A percentile compares a stretch with the other conserved stretches of the same genome.
Conservation (phyloP, 2,113 vertebrate genomes). For the Aleadryas rufinucha region DNA sequence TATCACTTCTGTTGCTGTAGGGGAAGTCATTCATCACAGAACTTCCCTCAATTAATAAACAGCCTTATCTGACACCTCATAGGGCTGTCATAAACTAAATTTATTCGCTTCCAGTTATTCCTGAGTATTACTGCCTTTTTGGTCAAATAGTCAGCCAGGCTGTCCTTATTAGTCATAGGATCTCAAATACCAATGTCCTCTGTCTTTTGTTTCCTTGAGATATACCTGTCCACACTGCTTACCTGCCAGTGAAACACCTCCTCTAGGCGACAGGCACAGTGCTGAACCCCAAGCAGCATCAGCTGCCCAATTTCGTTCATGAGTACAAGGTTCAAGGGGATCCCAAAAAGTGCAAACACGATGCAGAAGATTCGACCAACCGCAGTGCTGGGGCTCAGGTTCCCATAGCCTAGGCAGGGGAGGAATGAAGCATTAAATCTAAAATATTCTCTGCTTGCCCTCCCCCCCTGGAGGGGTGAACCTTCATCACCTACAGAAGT, state of each 20-base stretch:
- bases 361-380: constrained; percentile 86
- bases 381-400: constrained; percentile 79
- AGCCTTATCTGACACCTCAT: constrained; percentile 13
- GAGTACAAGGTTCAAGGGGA: constrained; percentile 88
- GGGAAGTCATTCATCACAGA: constrained; percentile 41
- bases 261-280: constrained; percentile 5
- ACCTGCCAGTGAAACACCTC: constrained; percentile 58
- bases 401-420: constrained; percentile 82
- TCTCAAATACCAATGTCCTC: not conserved
- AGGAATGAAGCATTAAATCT: not conserved
- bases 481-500: not conserved
- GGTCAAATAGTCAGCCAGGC: not conserved
- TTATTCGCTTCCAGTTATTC: constrained; percentile 31
- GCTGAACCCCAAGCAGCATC: constrained; percentile 75
- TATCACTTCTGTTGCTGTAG: not conserved
- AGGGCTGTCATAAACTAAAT: constrained; percentile 8
- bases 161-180: not conserved
- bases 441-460: not conserved
- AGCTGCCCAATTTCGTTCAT: constrained; percentile 86
- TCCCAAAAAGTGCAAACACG: constrained; percentile 87
- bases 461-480: not conserved
- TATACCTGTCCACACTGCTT: not conserved
- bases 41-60: constrained; percentile 37
- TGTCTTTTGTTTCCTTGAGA: not conserved
- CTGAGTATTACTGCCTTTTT: not conserved